These are phyloP conservation scores for Drosophila vallismaia DNA, from an alignment of 2,888 invertebrate genomes.

Conservation along the genomic window DNA sequence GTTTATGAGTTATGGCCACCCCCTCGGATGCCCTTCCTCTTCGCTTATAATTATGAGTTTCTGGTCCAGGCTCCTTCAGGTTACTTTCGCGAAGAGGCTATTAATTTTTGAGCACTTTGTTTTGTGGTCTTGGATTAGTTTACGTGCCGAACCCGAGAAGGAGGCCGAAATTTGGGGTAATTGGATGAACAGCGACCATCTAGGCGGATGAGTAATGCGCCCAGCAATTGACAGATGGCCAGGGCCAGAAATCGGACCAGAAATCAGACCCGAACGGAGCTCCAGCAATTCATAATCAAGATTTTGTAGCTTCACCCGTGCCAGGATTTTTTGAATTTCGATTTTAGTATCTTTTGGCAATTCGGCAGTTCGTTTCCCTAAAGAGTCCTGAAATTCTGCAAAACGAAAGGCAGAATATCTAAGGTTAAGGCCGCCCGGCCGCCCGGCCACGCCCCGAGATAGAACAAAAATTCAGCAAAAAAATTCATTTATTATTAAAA, in stretches of 20 bases:
- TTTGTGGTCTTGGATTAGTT: slow-evolving; percentile 72
- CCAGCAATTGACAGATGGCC: slow-evolving; percentile 29
- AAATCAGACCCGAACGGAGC: neutral
- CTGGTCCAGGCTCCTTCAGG: slow-evolving; percentile 56
- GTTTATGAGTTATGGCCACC: slow-evolving; percentile 72
- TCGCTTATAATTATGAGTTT: slow-evolving; percentile 64
- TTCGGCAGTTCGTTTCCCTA: slow-evolving; percentile 24
- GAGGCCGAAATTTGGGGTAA: slow-evolving; percentile 11
- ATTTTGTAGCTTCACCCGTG: neutral
- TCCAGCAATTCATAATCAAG: neutral
- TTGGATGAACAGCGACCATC: slow-evolving; percentile 30
- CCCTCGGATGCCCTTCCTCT: neutral
- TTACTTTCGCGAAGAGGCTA: slow-evolving; percentile 49
- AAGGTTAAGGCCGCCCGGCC: slow-evolving; percentile 28
- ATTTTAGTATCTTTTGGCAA: slow-evolving; percentile 19
- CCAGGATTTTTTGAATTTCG: neutral
- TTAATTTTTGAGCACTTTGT: slow-evolving; percentile 72
- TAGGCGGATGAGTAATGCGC: slow-evolving; percentile 31
- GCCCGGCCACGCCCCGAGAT: slow-evolving; percentile 10
- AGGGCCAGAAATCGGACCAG: slow-evolving; percentile 2
- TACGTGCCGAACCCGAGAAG: slow-evolving; percentile 10
- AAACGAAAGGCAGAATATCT: slow-evolving; percentile 4
- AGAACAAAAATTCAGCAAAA: slow-evolving; percentile 34
- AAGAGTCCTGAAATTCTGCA: slow-evolving; percentile 25
- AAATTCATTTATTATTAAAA: slow-evolving; percentile 84